phyloP scores from a whole-genome alignment of 2,888 invertebrate species.

The Cephus spinipes region DNA sequence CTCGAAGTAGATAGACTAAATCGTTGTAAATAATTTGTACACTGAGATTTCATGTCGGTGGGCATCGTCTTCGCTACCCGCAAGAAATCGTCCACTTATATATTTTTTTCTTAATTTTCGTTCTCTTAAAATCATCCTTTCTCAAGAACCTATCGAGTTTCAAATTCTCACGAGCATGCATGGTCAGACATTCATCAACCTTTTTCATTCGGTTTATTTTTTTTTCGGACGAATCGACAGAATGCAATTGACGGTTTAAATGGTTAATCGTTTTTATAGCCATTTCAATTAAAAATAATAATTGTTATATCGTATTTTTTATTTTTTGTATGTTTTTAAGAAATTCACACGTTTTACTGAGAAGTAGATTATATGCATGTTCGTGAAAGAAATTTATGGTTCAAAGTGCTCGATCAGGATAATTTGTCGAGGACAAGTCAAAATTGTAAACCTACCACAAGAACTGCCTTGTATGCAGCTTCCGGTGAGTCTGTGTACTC shows the following conservation, averaged over 20 bases:
- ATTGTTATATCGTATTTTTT: background rate
- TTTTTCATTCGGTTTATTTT: background rate
- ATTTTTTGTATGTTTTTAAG: background rate
- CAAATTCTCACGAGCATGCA: background rate
- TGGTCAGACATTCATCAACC: background rate
- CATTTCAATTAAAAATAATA: background rate
- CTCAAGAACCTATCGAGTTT: background rate
- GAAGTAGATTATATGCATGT: background rate
- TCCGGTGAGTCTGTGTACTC: slow-evolving; percentile 49
- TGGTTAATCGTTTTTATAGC: background rate
- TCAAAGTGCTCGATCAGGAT: background rate
- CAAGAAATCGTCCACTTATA: background rate
- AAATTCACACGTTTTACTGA: background rate
- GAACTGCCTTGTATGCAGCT: slow-evolving; percentile 49
- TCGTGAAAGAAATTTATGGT: background rate
- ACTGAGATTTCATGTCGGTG: background rate
- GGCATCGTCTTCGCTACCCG: background rate
- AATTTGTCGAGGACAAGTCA: background rate
- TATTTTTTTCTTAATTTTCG: background rate
- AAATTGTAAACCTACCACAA: slow-evolving; percentile 23
- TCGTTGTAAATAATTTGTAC: background rate
- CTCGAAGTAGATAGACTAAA: background rate
- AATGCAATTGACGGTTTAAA: background rate
- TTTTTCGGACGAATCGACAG: background rate
- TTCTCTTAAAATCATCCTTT: background rate